phyloP scores from a whole-genome alignment of 2,888 invertebrate genomes.

The Agrochola lychnidis region DNA sequence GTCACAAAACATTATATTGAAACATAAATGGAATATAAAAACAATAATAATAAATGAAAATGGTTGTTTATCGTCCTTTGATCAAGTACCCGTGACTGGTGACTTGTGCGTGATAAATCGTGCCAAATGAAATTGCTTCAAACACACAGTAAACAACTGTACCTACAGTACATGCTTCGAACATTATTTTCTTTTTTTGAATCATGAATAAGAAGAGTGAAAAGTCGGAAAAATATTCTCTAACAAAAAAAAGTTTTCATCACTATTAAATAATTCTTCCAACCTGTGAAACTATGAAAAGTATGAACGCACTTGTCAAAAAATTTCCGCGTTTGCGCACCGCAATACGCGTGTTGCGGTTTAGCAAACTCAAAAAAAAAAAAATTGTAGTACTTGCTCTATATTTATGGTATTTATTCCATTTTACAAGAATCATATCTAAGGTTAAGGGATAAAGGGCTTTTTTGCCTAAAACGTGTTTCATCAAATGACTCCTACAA shows the following conservation, averaged over 20 bases:
- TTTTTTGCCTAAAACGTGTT: slow-evolving; percentile 8
- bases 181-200: background rate
- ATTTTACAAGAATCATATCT: background rate
- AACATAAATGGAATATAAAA: slow-evolving; percentile 33
- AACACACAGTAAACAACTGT: slow-evolving; percentile 17
- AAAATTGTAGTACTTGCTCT: background rate
- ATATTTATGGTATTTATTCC: background rate
- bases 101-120: slow-evolving; percentile 64
- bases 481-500: slow-evolving; percentile 2
- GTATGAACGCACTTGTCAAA: background rate
- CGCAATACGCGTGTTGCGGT: background rate
- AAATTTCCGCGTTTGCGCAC: background rate
- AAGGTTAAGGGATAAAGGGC: no score
- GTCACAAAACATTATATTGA: slow-evolving; percentile 9
- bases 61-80: slow-evolving; percentile 48
- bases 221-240: background rate
- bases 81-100: slow-evolving; percentile 56
- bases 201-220: background rate
- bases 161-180: background rate
- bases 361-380: background rate
- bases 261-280: background rate
- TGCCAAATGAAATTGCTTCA: slow-evolving; percentile 60
- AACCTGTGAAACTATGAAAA: background rate
- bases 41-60: slow-evolving; percentile 46
- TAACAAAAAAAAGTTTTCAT: background rate